phyloP scores from a whole-genome alignment of 1,140 invertebrate genomes.

The Ceratosolen fusciceps region DNA sequence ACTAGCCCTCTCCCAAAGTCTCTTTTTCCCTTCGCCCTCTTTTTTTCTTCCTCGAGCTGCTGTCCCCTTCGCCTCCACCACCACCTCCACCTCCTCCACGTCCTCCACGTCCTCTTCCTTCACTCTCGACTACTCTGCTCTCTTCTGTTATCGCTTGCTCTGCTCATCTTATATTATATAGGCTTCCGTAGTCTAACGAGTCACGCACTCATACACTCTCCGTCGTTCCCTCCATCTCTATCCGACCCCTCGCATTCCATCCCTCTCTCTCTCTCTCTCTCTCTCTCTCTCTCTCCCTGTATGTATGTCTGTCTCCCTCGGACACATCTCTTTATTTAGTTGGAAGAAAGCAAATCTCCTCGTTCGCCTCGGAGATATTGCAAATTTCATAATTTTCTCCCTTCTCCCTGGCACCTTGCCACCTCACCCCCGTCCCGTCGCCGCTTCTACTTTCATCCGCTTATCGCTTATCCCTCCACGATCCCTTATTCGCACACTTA shows the following conservation, averaged over 20 bases:
- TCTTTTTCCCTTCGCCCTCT: constrained; percentile 1
- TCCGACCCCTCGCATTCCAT: neutral
- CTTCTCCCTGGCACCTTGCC: too few relatives aligned
- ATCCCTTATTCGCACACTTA: too few relatives aligned
- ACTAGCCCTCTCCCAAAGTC: neutral
- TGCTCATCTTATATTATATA: neutral
- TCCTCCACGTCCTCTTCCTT: too few relatives aligned
- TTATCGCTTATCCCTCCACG: too few relatives aligned
- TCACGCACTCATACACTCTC: neutral
- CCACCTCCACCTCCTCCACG: too few relatives aligned
- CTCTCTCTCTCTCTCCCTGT: too few relatives aligned
- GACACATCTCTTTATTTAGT: constrained; percentile 1
- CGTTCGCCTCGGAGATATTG: neutral
- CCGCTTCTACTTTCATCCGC: too few relatives aligned
- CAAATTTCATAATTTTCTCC: neutral
- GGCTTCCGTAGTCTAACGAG: neutral
- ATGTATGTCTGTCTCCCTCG: neutral
- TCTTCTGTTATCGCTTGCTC: constrained; percentile 17
- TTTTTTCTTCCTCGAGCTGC: constrained; percentile 5
- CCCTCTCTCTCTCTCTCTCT: too few relatives aligned
- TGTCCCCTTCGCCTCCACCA: constrained; percentile 19
- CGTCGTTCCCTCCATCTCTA: too few relatives aligned
- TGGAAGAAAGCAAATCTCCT: neutral
- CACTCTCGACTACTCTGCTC: neutral
- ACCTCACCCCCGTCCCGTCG: too few relatives aligned